A percentile compares a stretch with the other conserved stretches of the same genome.
phyloP scores from a whole-genome alignment of 1,140 invertebrate species.

The Aphelenchoides avenae region DNA sequence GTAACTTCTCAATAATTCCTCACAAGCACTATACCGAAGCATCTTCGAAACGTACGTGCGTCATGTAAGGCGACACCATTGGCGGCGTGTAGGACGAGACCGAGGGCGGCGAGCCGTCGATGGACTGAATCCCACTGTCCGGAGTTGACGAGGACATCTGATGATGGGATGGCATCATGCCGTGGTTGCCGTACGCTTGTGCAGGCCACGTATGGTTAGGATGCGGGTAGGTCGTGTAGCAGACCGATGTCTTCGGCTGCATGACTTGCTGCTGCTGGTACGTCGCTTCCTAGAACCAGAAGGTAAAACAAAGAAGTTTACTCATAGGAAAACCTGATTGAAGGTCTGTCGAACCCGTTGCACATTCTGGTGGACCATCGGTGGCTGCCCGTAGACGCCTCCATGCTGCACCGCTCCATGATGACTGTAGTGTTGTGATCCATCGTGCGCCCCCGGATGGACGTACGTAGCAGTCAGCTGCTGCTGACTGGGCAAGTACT shows the following conservation, averaged over 20 bases:
- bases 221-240: slow-evolving; percentile 1
- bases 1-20: neutral
- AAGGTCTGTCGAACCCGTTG: neutral
- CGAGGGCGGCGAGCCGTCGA: slow-evolving; percentile 46
- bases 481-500: slow-evolving; percentile 23
- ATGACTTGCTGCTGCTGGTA: slow-evolving; percentile 1
- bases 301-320: neutral
- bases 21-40: neutral
- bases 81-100: slow-evolving; percentile 27
- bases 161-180: slow-evolving; percentile 11
- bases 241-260: neutral
- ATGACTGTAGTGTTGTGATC: neutral
- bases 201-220: neutral
- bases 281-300: neutral
- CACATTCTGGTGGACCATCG: neutral
- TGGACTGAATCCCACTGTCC: slow-evolving; percentile 46
- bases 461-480: neutral
- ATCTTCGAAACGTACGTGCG: slow-evolving; percentile 17
- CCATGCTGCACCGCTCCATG: neutral
- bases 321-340: neutral
- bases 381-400: neutral
- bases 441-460: too few species aligned
- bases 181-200: neutral
- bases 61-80: slow-evolving; percentile 41
- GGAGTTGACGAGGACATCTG: slow-evolving; percentile 39